Evolutionary conservation across 2,797 vertebrate species (phyloP), one percentile per base, ranked within the genome.

Genomic region (Microctenopoma stevenorrisi): DNA sequence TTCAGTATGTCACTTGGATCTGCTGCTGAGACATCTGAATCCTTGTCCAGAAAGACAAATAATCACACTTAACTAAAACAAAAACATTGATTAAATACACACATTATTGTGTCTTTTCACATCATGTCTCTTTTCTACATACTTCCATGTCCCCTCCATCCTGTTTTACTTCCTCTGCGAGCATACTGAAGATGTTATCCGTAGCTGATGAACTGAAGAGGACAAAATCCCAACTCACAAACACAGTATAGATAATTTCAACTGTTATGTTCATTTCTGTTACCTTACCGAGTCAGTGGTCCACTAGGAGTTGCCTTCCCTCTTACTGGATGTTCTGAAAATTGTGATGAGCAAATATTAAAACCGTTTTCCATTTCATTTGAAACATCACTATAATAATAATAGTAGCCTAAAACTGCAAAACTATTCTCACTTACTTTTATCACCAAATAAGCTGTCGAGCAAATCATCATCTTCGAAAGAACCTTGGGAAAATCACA

Each of bases 1-100:
- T 94, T 92, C 35, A 96, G 79, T 28, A 96, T 66, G 62, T 91
- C 94, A 40, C 78, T 83, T 0, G 93, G 92, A 79, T 96, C 95
- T 48, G 89, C 90, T 0, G 93, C 92, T 0, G 96, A 96, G n/a
- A 93, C 49, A 18, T 95, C 93, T 0, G 94, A 95, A 35, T 81
- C 90, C 96, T 97, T 71, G n/a, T 9, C 25, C 15, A 48, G 15
- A 61, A 57, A 33, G 4, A 3, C 68, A 38, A 50, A 25, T 11
- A 61, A 47, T 10, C 16, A 67, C 7, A 40, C 3, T 2, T 0
- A 50, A 46, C 38, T 7, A 51, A 42, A 48, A 38, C 7, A 4
- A 1, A 42, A 5, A 11, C 10, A 6, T 14, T 33, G 30, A n/a
- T 46, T 5, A 2, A 33, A 3, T 37, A 35, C 1, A 25, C 50